phyloP scores from a whole-genome alignment of 1,140 invertebrate genomes.

The Idris sp. region DNA sequence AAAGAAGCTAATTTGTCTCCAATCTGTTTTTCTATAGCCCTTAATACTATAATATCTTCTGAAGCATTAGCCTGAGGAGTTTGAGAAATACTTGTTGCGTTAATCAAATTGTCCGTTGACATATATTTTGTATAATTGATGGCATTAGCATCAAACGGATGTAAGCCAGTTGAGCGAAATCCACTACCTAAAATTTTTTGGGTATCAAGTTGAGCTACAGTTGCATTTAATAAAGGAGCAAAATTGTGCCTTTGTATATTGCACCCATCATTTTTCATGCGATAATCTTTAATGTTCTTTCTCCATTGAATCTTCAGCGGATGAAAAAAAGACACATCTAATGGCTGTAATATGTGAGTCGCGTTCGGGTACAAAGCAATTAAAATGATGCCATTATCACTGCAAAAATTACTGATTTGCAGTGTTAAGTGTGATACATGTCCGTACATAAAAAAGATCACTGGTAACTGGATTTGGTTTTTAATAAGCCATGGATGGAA shows the following conservation, averaged over 20 bases:
- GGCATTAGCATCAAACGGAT: constrained; percentile 34
- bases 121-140: constrained; percentile 29
- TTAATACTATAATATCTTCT: too few species aligned
- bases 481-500: constrained; percentile 66
- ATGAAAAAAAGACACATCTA: constrained; percentile 69
- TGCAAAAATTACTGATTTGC: constrained; percentile 69
- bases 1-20: constrained; percentile 18
- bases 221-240: constrained; percentile 1
- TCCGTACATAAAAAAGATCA: constrained; percentile 75
- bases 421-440: constrained; percentile 71
- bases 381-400: constrained; percentile 61
- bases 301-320: constrained; percentile 68
- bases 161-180: constrained; percentile 32
- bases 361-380: constrained; percentile 68
- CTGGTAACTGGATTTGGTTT: constrained; percentile 60
- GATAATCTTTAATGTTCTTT: constrained; percentile 38
- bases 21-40: too few species aligned
- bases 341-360: constrained; percentile 70
- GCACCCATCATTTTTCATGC: constrained; percentile 10
- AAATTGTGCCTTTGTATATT: constrained; percentile 18
- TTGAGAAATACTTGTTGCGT: too few species aligned
- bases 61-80: too few species aligned
- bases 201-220: background rate
- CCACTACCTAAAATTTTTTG: constrained; percentile 22
- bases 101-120: too few species aligned